Base-by-base conservation (phyloP, 1,140 invertebrate species). In the Ostrea edulis region DNA sequence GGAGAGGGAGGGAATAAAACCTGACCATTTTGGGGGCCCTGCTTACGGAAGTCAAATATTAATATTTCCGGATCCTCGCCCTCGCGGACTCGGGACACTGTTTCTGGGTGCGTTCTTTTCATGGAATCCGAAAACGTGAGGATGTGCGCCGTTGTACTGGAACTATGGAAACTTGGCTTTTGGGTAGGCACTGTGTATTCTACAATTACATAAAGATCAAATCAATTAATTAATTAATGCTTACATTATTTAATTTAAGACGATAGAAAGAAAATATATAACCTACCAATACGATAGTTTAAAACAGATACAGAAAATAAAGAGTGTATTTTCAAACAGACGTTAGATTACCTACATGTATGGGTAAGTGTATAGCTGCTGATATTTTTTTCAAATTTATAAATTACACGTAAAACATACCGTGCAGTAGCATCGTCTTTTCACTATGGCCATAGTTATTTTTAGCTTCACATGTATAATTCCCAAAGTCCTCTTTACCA, bases 381-480 rank as follows among this genome's bases (percentile, higher is more conserved):
- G 44, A 52, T 85, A 88, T 81, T 85, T 85, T 58, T 44, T 44
- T 44, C 35, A 8, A 0, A 82, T 65, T 82, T 44, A 82, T n/a
- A n/a, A n/a, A n/a, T 62, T 65, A 29, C 29, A 44, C 44, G 7
- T 22, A 58, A 58, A 3, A 52, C 68, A 25, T 58, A 89, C 89
- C 89, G 54, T 87, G 82, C 71, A 89, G 82, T 22, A 68, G 51
- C 84, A 89, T 89, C n/a, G 25, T n/a, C 29, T 25, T 84, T 7
- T 44, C 68, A 5, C 86, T 58, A 25, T 35, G 17, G 9, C 89
- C 89, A 55, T 87, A 62, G 8, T 52, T 55, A 86, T 89, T 89
- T 22, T 65, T 52, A 20, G 89, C 89, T 55, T 87, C 86, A 86
- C 89, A 89, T 7, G 89, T 89, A 35, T 89, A 89, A 5, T 54